These are phyloP conservation scores for Chironomus striatipennis DNA, from an alignment of 1,140 invertebrate species.

Conservation along the genomic window DNA sequence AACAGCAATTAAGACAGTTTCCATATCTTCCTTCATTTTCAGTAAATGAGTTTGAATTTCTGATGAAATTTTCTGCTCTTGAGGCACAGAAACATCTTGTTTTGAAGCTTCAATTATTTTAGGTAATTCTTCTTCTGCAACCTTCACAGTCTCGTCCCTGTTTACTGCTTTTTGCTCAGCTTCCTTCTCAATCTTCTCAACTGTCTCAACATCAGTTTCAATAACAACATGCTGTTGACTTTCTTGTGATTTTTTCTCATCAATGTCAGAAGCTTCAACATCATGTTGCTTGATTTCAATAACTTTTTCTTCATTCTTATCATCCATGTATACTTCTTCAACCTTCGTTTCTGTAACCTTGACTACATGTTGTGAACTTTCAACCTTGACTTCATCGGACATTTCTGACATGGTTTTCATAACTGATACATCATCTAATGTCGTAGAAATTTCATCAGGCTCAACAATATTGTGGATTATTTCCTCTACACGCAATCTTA, in stretches of 20 bases:
- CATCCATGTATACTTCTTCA: not conserved
- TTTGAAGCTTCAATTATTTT: not conserved
- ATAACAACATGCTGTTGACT: not conserved
- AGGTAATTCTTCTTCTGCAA: not conserved
- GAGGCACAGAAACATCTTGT: not conserved
- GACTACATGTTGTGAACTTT: slow-evolving; percentile 26
- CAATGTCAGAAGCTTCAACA: not conserved
- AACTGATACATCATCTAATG: slow-evolving; percentile 48
- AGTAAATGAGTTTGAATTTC: not conserved
- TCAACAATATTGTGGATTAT: slow-evolving; percentile 42
- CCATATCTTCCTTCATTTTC: slow-evolving; percentile 11
- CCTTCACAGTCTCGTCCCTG: not conserved
- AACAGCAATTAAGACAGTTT: slow-evolving; percentile 22
- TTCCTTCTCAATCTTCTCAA: slow-evolving; percentile 23
- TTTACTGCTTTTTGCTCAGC: not conserved
- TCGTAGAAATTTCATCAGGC: slow-evolving; percentile 42
- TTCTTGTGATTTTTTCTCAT: slow-evolving; percentile 1
- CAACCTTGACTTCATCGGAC: slow-evolving; percentile 26
- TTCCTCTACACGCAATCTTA: slow-evolving; percentile 46
- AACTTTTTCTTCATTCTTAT: not conserved
- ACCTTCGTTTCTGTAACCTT: not conserved
- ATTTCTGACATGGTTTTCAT: slow-evolving; percentile 46
- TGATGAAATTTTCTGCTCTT: not conserved
- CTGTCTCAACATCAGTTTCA: not conserved
- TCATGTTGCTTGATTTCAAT: not conserved